Base-by-base conservation (phyloP, 1,140 invertebrate genomes). In the Drosophila paulistorum region DNA sequence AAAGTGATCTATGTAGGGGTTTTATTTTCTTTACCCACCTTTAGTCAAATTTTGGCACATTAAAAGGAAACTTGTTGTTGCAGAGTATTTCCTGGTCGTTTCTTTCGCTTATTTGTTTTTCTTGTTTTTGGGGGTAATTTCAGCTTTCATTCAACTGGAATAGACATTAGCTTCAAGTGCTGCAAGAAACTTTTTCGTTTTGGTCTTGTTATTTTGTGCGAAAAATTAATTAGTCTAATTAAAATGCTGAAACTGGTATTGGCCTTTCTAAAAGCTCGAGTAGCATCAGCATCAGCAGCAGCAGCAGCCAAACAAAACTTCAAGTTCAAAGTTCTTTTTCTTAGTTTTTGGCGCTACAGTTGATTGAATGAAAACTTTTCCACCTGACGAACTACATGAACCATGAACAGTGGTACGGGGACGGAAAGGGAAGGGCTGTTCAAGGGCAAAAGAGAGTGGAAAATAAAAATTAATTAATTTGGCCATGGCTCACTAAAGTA, bases 171-270 rank as follows among this genome's bases (percentile, higher is more conserved):
- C 55, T 17, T 23, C 13, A 7, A 59, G 20, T n/a, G 17, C 57
- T 30, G 33, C 9, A 59, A 33, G 30, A 37, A 59, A 58, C 6
- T 17, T 59, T 59, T 37, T 10, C 26, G 33, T 68, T 35, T 59
- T 77, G 54, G 33, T 37, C 74, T 55, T 77, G 45, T 51, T 51
- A 51, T 51, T 81, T 77, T 81, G 64, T 84, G 79, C 80, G 74
- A 79, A 89, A 89, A 87, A 86, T 83, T 86, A 86, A 86, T 86
- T 86, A 86, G 84, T 55, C 83, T 83, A 87, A 86, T 86, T 86
- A 86, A 83, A 86, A 86, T 60, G 83, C 64, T 74, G 57, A 42
- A 69, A 23, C 67, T 77, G 74, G 51, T 74, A 69, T 54, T 71
- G 59, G 45, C 55, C 42, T 62, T 45, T n/a, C 66, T 42, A n/a